Base-by-base conservation (phyloP, 2,113 vertebrate species). In the Fregata magnificens region DNA sequence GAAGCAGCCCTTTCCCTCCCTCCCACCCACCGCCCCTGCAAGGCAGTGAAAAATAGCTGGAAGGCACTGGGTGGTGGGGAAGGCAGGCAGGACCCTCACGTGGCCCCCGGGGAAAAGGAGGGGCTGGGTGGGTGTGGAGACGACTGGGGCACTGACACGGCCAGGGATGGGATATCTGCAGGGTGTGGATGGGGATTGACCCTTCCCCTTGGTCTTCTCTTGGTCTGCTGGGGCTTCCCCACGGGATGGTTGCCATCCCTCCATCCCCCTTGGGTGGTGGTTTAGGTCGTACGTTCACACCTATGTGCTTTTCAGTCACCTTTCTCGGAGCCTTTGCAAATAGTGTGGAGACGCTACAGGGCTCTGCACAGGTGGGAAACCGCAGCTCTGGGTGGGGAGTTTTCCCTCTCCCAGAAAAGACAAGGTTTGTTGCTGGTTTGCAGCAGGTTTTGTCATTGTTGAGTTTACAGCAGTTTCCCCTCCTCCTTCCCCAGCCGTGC, bases 41-140 rank as follows among this genome's bases (percentile, higher is more conserved):
- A 88, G 95, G 78, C 80, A 82, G 31, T 90, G 82, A 86, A 36
- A 45, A 91, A 44, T 13, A 92, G 82, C 76, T 93, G 94, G 71
- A 95, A 96, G 94, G 96, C 94, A 95, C 89, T 86, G 92, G 76
- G 55, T 55, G 85, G 47, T 83, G 69, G 94, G 91, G 87, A 82
- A 80, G 79, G 72, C 29, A 67, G 66, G 69, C 22, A 53, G 61
- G 86, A 86, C 17, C 63, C 49, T 32, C 59, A 21, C 0, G 2
- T 76, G 78, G 32, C 11, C 29, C 28, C 25, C 3, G 13, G 36
- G 44, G 44, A 76, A 79, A 66, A 58, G 36, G 31, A 93, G 34
- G 24, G 38, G 36, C 25, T 55, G 74, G 29, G 50, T 14, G 69
- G 31, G n/a, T 69, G 31, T 12, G 9, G 61, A 79, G 34, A 29